Evolutionary conservation across 2,797 vertebrate genomes (phyloP).

Genomic region (Hypotaenidia philippensis): DNA sequence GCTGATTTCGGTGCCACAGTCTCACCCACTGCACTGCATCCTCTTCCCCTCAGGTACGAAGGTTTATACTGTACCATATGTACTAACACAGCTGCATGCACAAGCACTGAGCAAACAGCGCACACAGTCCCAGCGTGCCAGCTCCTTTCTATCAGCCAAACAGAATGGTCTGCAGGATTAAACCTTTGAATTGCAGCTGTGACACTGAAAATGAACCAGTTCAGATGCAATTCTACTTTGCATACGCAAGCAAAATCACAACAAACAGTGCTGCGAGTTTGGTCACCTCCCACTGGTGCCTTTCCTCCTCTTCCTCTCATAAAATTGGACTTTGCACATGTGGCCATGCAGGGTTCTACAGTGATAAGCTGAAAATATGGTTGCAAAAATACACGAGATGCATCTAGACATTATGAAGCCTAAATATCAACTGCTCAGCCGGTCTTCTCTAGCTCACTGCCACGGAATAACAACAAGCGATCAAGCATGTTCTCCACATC

Average conservation of each 20-base stretch:
- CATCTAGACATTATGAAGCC: neutral
- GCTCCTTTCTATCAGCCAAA: neutral
- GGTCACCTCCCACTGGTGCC: neutral
- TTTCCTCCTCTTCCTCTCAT: neutral
- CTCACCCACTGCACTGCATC: neutral
- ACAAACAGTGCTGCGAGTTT: neutral
- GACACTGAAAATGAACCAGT: neutral
- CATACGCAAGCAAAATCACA: neutral
- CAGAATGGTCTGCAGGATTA: neutral
- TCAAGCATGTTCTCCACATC: neutral
- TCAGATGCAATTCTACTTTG: neutral
- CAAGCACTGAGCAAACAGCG: neutral
- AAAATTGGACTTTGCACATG: neutral
- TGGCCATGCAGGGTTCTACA: neutral
- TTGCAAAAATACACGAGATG: neutral
- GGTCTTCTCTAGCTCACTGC: neutral
- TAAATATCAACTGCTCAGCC: neutral
- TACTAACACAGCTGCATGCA: neutral
- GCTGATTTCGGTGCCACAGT: neutral
- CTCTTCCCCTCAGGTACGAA: neutral
- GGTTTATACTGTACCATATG: accelerated
- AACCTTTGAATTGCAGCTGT: neutral
- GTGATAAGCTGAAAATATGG: neutral
- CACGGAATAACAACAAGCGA: accelerated
- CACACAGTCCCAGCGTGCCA: accelerated